Evolutionary conservation across 2,113 vertebrate species (phyloP), one percentile per base, ranked within the genome.

Genomic region (Microtus oregoni): DNA sequence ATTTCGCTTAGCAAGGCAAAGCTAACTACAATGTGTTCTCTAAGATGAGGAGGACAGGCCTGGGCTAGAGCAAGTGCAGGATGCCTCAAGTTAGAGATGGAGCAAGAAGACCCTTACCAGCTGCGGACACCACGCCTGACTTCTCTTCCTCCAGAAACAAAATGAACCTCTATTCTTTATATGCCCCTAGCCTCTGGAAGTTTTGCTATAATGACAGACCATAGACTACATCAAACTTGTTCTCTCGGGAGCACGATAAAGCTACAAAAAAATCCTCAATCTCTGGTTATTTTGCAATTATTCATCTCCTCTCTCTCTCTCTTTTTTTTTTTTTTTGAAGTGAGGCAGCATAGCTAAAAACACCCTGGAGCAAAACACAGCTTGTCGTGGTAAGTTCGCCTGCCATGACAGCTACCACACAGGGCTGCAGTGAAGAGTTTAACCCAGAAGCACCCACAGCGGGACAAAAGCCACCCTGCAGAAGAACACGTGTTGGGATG

Each of bases 351-450:
- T 41, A 41, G 41, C 41, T 41, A 41, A 41, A 41, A 41, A 41
- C 41, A 41, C 41, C 41, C 41, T 41, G 41, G 41, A 41, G 41
- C 41, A 41, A 41, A 41, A 41, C 41, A 41, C 41, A 41, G 44
- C 0, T 5, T 38, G 13, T 24, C 0, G 8, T 24, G n/a, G 19
- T 14, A 35, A 24, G 28, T 12, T 22, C 44, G 19, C 22, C 52
- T 12, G 22, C 32, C 55, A 22, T 5, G 5, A 89, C 3, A 13
- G 1, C 26, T 19, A 58, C 32, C 22, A 11, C 38, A 52, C 20
- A 35, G 19, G 32, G 15, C 17, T 19, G 0, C 9, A 15, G 5
- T 0, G 0, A 17, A 10, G 32, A 3, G 11, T 2, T 7, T 20
- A 8, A 47, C 24, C 11, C 13, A 14, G 58, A 35, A 3, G 20